These are phyloP conservation scores for Mimumesa dahlbomi DNA, from an alignment of 2,888 invertebrate species.

Conservation along the genomic window DNA sequence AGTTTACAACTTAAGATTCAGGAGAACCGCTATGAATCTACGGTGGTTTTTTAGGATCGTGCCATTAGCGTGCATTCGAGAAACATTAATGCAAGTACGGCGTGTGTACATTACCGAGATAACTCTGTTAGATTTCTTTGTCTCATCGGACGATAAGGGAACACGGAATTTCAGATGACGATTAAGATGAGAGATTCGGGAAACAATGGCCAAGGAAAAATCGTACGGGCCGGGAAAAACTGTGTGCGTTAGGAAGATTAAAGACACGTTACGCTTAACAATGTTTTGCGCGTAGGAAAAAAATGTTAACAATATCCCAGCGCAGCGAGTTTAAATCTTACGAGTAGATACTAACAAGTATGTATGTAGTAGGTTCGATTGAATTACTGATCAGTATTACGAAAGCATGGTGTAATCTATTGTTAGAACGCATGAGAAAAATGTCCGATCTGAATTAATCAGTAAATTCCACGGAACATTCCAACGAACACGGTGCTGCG, in stretches of 20 bases:
- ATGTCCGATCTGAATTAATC: too few relatives aligned
- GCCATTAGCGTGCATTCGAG: conserved; percentile 59
- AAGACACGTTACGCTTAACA: neutral
- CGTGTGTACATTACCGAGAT: conserved; percentile 42
- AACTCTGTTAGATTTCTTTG: conserved; percentile 44
- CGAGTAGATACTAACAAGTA: too few relatives aligned
- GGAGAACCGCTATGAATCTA: conserved; percentile 39
- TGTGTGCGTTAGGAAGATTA: conserved; percentile 22
- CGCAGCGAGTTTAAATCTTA: too few relatives aligned
- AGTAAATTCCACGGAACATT: too few relatives aligned
- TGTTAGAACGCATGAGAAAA: too few relatives aligned
- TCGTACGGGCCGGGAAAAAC: conserved; percentile 17
- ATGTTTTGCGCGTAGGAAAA: neutral
- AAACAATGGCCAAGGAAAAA: conserved; percentile 42
- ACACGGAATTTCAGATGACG: conserved; percentile 36
- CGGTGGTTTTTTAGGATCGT: conserved; percentile 15
- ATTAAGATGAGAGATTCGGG: conserved; percentile 30
- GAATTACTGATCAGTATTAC: too few relatives aligned
- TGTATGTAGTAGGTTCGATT: too few relatives aligned
- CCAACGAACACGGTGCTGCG: too few relatives aligned
- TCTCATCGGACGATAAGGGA: conserved; percentile 35
- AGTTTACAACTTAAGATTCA: conserved; percentile 27
- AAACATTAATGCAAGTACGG: conserved; percentile 42
- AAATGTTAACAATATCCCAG: too few relatives aligned
- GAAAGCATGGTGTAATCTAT: too few relatives aligned